Base-by-base conservation (phyloP, 2,113 vertebrate species). In the Oncorhynchus keta region DNA sequence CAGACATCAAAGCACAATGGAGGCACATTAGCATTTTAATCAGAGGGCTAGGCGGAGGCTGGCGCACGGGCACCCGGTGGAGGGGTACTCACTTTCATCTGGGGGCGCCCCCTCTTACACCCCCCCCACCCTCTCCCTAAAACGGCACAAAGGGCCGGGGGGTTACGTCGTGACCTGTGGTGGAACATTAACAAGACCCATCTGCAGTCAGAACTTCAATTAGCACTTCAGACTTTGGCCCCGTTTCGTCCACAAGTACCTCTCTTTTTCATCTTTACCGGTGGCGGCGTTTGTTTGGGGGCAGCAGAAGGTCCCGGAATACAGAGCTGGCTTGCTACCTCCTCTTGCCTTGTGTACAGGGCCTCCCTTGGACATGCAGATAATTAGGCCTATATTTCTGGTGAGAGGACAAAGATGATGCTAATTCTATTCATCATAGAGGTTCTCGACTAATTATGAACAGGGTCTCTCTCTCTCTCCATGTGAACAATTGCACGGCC, bases 21-120 rank as follows among this genome's bases (percentile, higher is more conserved):
- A 75, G 89, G 32, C 20, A 90, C 93, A 95, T 97, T 95, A 96
- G 94, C 95, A 97, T 96, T 95, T 95, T 96, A 96, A 95, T 97
- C 95, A 96, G 93, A 85, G 91, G 51, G 93, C 92, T 89, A 89
- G 71, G 78, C 82, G 78, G 93, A 22, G 20, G 59, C 92, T 70
- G 75, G 92, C 88, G 93, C 88, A 68, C 86, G 84, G 92, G 84
- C 90, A 91, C 93, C 93, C 86, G 85, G 87, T 86, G 86, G 77
- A 83, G 90, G 91, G 91, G 89, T 90, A 86, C 68, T 72, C 69
- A 85, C 93, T 95, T 93, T 91, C 89, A 93, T 93, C 91, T 89
- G 67, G 28, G 68, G 83, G 69, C 65, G 11, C 80, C 83, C 80
- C 76, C 79, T 62, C 62, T 70, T 74, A 28, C 22, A 39, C 30